These are phyloP conservation scores for Plusia festucae DNA, from an alignment of 2,888 invertebrate species.

Conservation along the genomic window DNA sequence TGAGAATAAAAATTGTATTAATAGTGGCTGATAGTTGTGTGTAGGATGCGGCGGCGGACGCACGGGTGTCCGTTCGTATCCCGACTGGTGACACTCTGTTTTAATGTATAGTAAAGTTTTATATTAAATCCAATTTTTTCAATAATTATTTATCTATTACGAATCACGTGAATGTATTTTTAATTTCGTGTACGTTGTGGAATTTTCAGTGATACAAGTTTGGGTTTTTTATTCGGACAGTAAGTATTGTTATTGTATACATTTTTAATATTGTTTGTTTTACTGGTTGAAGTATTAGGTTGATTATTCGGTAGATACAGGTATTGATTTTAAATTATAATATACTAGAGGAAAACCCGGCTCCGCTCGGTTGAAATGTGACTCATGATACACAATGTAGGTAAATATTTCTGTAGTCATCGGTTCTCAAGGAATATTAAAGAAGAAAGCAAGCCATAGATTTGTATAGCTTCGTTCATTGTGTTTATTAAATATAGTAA, in stretches of 20 bases:
- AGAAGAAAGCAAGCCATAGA: too few species aligned
- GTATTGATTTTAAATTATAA: neutral
- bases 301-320: neutral
- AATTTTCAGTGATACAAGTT: neutral
- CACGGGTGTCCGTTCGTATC: constrained; percentile 71
- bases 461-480: too few species aligned
- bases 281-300: neutral
- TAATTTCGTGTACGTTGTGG: neutral
- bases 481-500: too few species aligned
- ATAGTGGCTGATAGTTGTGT: constrained; percentile 75
- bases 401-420: too few species aligned
- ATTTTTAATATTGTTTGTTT: neutral
- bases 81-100: constrained; percentile 29
- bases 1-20: constrained; percentile 79
- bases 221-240: neutral
- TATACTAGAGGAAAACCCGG: too few species aligned
- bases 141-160: neutral
- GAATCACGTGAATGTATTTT: neutral
- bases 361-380: too few species aligned
- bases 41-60: constrained; percentile 68
- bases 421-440: too few species aligned
- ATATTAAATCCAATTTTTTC: neutral
- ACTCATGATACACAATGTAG: too few species aligned
- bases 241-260: neutral
- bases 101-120: neutral